Conservation (phyloP, 2,888 invertebrate genomes). For the Chorisops tibialis region DNA sequence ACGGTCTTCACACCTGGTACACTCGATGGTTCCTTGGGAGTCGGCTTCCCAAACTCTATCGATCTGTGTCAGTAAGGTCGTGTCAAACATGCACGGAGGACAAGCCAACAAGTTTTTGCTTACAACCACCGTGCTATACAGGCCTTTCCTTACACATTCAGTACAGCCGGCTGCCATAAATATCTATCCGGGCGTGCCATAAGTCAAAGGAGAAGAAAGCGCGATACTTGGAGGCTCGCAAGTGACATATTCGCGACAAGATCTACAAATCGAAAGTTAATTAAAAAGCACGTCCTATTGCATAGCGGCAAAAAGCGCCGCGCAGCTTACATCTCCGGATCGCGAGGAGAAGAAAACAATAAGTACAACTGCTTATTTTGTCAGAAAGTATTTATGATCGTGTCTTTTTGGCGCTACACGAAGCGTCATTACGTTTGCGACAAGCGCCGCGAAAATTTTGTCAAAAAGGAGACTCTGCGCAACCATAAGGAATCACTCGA, state of each 20-base stretch:
- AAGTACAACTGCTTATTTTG: constrained; percentile 50
- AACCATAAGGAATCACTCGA: constrained; percentile 49
- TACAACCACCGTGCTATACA: too few relatives aligned
- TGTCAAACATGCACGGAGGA: too few relatives aligned
- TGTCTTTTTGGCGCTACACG: constrained; percentile 48
- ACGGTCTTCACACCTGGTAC: too few relatives aligned
- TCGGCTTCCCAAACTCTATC: too few relatives aligned
- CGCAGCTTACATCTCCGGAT: constrained; percentile 41
- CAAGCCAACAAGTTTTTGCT: too few relatives aligned
- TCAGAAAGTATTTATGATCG: constrained; percentile 47
- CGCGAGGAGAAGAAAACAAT: constrained; percentile 47
- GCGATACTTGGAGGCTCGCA: constrained; percentile 44
- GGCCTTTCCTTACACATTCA: too few relatives aligned
- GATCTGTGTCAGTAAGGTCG: too few relatives aligned
- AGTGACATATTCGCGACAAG: constrained; percentile 49
- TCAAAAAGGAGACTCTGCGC: constrained; percentile 47
- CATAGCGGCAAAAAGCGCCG: constrained; percentile 49
- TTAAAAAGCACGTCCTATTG: constrained; percentile 49
- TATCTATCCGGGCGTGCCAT: constrained; percentile 49
- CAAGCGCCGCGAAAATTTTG: constrained; percentile 49
- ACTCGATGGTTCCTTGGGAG: too few relatives aligned
- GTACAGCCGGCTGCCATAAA: constrained; percentile 50
- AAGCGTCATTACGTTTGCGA: constrained; percentile 51
- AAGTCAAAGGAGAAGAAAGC: constrained; percentile 45
- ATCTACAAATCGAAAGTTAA: constrained; percentile 51